Evolutionary conservation across 2,888 invertebrate species (phyloP), one percentile per base, ranked within the genome.

Genomic region (Heliconius charithonia): DNA sequence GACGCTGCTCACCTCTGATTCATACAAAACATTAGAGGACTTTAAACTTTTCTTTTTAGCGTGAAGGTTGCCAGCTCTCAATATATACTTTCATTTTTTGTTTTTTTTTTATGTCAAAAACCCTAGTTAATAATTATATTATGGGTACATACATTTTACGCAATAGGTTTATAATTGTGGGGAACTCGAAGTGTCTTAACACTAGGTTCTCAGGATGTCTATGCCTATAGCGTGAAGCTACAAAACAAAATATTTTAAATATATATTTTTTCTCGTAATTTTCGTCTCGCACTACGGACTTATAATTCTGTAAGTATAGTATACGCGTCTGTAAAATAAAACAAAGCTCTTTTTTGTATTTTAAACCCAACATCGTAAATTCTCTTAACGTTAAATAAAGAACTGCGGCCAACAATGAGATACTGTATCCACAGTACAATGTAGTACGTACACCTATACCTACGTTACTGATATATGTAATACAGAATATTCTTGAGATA

Each of bases 1-100:
- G 81, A 59, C 81, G 76, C 81, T 75, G 22, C 56, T 76, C 81
- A 77, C 81, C 71, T 78, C 62, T 7, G n/a, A 82, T 29, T 82
- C 82, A 82, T 63, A 29, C 51, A 19, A 63, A 3, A 41, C 56
- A 29, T 76, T 76, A 56, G 69, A 63, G 67, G 56, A 29, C 70
- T 72, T 79, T 51, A 59, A 70, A 59, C 59, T 56, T 29, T 67
- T 51, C 66, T 62, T 45, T 78, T 78, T 73, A 37, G 75, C 67
- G 75, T 77, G 73, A 76, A 78, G 81, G 78, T 78, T 78, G 74
- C 67, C 37, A 13, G 22, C 22, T 65, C 10, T 37, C 37, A 74
- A 41, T n/a, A 27, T 22, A 27, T 22, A 66, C 78, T 78, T 80
- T 78, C 67, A 56, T 76, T 77, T 63, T 74, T 41, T 12, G 29